Base-by-base conservation (phyloP, 1,140 invertebrate genomes). In the Batillaria attramentaria region DNA sequence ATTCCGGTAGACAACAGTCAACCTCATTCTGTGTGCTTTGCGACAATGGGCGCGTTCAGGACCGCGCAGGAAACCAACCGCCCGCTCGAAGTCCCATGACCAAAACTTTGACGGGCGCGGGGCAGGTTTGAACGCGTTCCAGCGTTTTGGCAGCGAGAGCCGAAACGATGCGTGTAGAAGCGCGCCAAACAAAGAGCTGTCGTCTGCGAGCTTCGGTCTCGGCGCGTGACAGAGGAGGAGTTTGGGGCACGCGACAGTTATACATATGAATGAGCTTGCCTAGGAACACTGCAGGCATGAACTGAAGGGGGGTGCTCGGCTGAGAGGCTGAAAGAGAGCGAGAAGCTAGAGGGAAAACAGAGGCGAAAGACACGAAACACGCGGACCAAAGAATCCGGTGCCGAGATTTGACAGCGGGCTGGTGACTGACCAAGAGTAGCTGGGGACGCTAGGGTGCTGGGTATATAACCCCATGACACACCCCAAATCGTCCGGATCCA, bases 201-300 rank as follows among this genome's bases (percentile, higher is more conserved):
- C 73, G 41, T 35, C 41, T 50, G 46, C 31, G 35, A 39, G 57
- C 72, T 43, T 31, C 20, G 18, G 35, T 46, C 50, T 28, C 54
- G 16, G 73, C 54, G 54, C 54, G 54, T 75, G 73, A 57, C 73
- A 75, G 73, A 75, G 73, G 73, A 75, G 73, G 50, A 28, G 73
- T 57, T 57, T 10, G n/a, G n/a, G 39, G 73, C 73, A 75, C 73
- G 73, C 73, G 73, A 75, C 73, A 75, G 46, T 75, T 75, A 75
- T 75, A 54, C 73, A 75, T 75, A 75, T 75, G 73, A 75, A 75
- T 75, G 73, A 75, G 73, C 73, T 42, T 69, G 66, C 50, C 31
- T 70, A 57, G n/a, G 41, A 24, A 31, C 35, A 75, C 37, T 75
- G 43, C 43, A 28, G 72, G 72, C 50, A 73, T 57, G 72, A 73